Base-by-base conservation (phyloP, 2,113 vertebrate species). In the Oreochromis niloticus region DNA sequence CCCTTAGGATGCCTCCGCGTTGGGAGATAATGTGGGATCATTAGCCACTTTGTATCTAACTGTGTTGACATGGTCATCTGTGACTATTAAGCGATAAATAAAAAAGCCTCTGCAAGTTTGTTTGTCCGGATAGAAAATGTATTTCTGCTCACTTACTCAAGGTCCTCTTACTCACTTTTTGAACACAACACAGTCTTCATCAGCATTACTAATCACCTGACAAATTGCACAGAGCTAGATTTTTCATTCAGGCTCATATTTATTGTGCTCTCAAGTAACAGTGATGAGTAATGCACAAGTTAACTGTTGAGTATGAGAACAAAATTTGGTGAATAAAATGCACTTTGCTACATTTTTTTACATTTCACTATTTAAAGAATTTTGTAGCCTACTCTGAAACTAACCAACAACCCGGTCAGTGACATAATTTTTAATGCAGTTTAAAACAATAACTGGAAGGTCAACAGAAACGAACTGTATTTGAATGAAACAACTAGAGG, bases 301-400 rank as follows among this genome's bases (percentile, higher is more conserved):
- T 66, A 36, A 66, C 61, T 39, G 32, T 39, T n/a, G 32, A 66
- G 61, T 66, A 66, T 66, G 61, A 66, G 61, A 66, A 39, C 32
- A 66, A 39, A 3, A 66, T 66, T 0, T 66, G 34, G 34, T 66
- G 17, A 39, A 0, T n/a, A 5, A 39, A 61, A 36, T 66, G 10
- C 1, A 66, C 32, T 66, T 32, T 66, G 61, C 17, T 12, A n/a
- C 36, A 1, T 5, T 63, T 63, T 63, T 12, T 63, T 12, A 36
- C 2, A 63, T 36, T 7, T 36, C 32, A 63, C 0, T 36, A n/a
- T 66, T n/a, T 66, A 36, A 66, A 66, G 10, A 32, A n/a, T n/a
- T 66, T 66, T 39, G 32, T 39, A 66, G 61, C 34, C 61, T 0
- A 66, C 17, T n/a, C 17, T 66, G 1, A 39, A 66, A 39, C 10